phyloP scores from a whole-genome alignment of 2,888 invertebrate species.

The Odontocolon sp. region DNA sequence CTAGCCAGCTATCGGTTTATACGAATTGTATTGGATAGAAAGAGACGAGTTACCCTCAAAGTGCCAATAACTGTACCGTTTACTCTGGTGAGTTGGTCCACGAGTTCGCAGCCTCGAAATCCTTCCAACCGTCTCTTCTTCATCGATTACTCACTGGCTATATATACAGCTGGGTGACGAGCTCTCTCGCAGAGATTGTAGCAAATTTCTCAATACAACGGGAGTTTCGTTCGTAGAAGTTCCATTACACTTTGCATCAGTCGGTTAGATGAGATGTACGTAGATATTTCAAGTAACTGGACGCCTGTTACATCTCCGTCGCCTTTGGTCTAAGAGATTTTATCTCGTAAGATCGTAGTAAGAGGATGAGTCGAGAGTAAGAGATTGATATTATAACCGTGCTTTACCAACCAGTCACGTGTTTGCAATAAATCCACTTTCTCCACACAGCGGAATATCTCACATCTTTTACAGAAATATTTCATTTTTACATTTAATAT shows the following conservation, averaged over 20 bases:
- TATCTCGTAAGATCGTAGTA: too few species aligned
- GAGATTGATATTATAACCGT: conserved; percentile 26
- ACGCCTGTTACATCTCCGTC: too few species aligned
- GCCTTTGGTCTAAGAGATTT: too few species aligned
- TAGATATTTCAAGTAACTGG: too few species aligned
- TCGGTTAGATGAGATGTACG: neutral
- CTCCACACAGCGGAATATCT: conserved; percentile 17
- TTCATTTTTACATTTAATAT: too few species aligned
- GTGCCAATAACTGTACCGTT: neutral
- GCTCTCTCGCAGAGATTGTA: neutral
- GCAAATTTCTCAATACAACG: neutral
- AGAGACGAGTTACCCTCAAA: too few species aligned
- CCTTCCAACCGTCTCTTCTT: conserved; percentile 46
- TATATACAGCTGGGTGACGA: neutral
- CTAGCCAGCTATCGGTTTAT: too few species aligned
- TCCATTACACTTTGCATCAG: neutral
- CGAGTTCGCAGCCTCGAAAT: conserved; percentile 36
- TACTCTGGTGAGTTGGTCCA: conserved; percentile 6
- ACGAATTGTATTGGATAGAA: too few species aligned
- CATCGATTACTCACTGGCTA: conserved; percentile 43
- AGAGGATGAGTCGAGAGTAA: neutral
- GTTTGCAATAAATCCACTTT: conserved; percentile 36
- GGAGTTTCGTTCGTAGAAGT: neutral
- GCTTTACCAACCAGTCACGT: conserved; percentile 30
- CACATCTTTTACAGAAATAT: neutral